Conservation (phyloP, 1,140 invertebrate genomes). For the Leptonema lineaticorne region DNA sequence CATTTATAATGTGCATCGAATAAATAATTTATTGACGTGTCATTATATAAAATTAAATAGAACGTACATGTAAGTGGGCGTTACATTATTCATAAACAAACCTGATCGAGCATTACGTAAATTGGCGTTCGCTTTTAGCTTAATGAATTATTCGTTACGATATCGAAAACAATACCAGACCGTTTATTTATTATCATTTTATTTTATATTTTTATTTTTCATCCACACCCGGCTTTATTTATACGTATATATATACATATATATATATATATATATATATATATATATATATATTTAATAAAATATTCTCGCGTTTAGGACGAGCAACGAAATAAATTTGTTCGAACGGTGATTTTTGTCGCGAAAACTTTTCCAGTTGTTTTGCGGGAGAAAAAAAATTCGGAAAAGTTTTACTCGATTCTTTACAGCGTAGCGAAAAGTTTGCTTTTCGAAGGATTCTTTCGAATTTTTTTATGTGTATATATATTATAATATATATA, state of each 20-base stretch:
- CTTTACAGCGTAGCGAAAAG: not conserved
- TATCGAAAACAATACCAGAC: not conserved
- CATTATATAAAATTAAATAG: not conserved
- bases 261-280: not conserved
- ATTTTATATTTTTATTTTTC: not conserved
- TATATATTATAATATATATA: too few relatives aligned
- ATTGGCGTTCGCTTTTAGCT: constrained; percentile 10
- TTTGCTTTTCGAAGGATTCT: not conserved
- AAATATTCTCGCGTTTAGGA: not conserved
- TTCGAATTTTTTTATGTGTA: too few relatives aligned
- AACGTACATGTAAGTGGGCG: not conserved
- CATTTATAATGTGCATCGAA: not conserved
- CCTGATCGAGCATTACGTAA: constrained; percentile 12
- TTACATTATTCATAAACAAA: not conserved
- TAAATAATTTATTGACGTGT: not conserved
- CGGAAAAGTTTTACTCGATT: not conserved
- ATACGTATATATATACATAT: not conserved
- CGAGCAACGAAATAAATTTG: too few relatives aligned
- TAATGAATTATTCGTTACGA: constrained; percentile 11
- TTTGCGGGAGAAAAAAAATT: not conserved
- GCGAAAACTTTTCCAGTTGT: not conserved
- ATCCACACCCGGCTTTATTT: not conserved
- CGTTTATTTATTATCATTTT: too few relatives aligned
- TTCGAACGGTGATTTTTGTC: not conserved
- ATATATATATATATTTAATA: not conserved